Evolutionary conservation across 1,140 invertebrate species (phyloP).

Genomic region (Drosophila kepulauana): DNA sequence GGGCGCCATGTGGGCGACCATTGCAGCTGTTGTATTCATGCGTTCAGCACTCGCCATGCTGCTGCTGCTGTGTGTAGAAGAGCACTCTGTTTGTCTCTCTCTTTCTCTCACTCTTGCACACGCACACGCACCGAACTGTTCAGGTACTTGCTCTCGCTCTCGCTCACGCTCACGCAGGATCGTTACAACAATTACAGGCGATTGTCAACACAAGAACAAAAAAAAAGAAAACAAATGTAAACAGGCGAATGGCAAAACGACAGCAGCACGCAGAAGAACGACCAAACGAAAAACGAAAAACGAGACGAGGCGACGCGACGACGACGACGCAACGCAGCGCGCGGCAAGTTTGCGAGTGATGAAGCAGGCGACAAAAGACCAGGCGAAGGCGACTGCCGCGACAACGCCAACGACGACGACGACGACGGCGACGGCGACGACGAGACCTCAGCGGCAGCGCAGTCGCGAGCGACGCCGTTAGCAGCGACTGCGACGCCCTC

Average conservation of each 20-base stretch:
- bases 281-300: background rate
- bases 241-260: background rate
- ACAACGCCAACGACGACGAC: background rate
- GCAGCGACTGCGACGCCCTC: slow-evolving; percentile 61
- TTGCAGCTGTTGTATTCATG: slow-evolving; percentile 61
- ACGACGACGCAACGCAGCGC: slow-evolving; percentile 49
- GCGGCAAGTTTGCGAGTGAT: slow-evolving; percentile 68
- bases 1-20: slow-evolving; percentile 73
- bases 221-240: no score
- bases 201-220: no score
- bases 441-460: slow-evolving; percentile 2
- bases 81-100: background rate
- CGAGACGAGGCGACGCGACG: slow-evolving; percentile 47
- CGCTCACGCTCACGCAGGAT: background rate
- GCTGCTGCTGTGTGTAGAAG: background rate
- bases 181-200: background rate
- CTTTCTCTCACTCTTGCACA: background rate
- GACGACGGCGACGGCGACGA: slow-evolving; percentile 16
- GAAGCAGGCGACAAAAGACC: slow-evolving; percentile 39
- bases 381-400: slow-evolving; percentile 5
- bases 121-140: background rate
- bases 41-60: slow-evolving; percentile 8
- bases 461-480: background rate
- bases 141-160: no score
- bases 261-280: background rate